Conservation (phyloP, 1,140 invertebrate genomes). For the Callitettix versicolor region DNA sequence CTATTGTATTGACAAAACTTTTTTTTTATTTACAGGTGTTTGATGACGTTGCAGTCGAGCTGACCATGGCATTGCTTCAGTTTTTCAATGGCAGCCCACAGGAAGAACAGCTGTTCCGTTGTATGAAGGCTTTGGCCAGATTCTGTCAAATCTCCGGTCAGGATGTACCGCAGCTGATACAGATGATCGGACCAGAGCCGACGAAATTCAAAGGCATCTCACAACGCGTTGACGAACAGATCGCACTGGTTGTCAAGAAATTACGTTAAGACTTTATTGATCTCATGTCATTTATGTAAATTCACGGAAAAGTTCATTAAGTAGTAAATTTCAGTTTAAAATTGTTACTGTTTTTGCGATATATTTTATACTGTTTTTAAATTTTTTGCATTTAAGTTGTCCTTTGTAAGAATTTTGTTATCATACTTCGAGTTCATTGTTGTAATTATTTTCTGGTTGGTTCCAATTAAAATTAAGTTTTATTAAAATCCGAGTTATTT, state of each 20-base stretch:
- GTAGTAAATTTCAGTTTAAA: too few species aligned
- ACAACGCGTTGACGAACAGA: constrained; percentile 65
- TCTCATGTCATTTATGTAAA: too few species aligned
- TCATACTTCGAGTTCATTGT: too few species aligned
- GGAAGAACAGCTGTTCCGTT: constrained; percentile 69
- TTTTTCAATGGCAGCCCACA: constrained; percentile 65
- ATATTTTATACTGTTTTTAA: too few species aligned
- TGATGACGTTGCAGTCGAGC: constrained; percentile 84
- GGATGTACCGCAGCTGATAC: constrained; percentile 78
- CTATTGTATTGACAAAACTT: too few species aligned
- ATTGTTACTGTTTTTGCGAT: too few species aligned
- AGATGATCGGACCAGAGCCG: constrained; percentile 86
- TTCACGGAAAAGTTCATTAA: too few species aligned
- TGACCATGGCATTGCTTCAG: constrained; percentile 85
- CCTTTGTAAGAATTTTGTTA: too few species aligned
- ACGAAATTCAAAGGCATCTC: constrained; percentile 70
- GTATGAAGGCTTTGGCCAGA: constrained; percentile 65
- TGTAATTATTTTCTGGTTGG: too few species aligned
- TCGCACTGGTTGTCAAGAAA: constrained; percentile 32
- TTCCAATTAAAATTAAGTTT: too few species aligned
- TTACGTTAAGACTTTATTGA: constrained; percentile 8
- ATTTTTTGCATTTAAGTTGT: too few species aligned
- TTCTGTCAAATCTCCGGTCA: constrained; percentile 68
- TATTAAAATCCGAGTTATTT: too few species aligned
- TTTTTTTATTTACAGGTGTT: constrained; percentile 55